phyloP scores from a whole-genome alignment of 1,140 invertebrate genomes.

The Apis laboriosa region DNA sequence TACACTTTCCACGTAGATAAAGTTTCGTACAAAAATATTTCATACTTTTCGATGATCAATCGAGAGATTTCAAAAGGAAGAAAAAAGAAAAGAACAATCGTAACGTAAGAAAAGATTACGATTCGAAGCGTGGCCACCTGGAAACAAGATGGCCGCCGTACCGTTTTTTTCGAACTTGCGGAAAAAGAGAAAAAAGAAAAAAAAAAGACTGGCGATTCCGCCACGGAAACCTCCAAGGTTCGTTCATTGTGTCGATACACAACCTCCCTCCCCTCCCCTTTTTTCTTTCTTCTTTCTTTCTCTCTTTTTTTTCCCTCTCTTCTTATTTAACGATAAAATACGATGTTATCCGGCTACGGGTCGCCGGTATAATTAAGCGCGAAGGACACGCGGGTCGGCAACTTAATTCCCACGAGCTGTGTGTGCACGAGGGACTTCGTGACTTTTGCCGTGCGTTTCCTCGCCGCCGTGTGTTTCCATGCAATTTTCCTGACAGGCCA shows the following conservation, averaged over 20 bases:
- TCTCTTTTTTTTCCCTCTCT: background rate
- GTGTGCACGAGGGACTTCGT: slow-evolving; percentile 17
- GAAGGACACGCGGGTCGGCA: slow-evolving; percentile 60
- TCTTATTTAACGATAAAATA: slow-evolving; percentile 57
- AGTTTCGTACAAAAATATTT: too few relatives aligned
- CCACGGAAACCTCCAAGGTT: slow-evolving; percentile 57
- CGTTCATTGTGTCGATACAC: slow-evolving; percentile 59
- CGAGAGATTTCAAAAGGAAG: too few relatives aligned
- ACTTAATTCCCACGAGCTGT: slow-evolving; percentile 65
- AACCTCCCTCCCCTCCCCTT: slow-evolving; percentile 31
- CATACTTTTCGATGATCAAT: too few relatives aligned
- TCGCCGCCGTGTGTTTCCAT: slow-evolving; percentile 57
- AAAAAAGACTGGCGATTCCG: too few relatives aligned
- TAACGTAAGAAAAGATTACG: too few relatives aligned
- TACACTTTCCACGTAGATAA: too few relatives aligned
- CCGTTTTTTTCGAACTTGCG: background rate
- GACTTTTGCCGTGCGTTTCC: slow-evolving; percentile 52
- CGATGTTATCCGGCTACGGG: slow-evolving; percentile 48
- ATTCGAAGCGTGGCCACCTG: background rate
- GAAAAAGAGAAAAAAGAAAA: background rate
- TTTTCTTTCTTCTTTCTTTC: too few relatives aligned
- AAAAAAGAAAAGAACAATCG: too few relatives aligned
- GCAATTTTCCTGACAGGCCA: slow-evolving; percentile 51
- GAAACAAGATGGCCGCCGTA: background rate
- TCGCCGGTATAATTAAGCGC: slow-evolving; percentile 61